A percentile compares a stretch with the other conserved stretches of the same genome.
Evolutionary conservation across 1,140 invertebrate species (phyloP).

Genomic region (Dendrolimus kikuchii): DNA sequence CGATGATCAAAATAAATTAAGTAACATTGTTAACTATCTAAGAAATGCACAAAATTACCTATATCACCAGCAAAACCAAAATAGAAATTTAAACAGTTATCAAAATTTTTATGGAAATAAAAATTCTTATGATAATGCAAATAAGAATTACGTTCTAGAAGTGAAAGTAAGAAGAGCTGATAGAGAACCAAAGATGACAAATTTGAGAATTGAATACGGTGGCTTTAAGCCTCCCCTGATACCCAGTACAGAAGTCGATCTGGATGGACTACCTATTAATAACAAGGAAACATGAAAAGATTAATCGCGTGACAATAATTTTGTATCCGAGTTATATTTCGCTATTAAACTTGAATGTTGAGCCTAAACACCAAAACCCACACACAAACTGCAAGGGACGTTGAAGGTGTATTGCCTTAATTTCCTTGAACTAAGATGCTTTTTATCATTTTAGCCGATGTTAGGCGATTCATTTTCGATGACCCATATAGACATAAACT

Average conservation of each 20-base stretch:
- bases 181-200: constrained; percentile 71
- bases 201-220: constrained; percentile 83
- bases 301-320: too few relatives aligned
- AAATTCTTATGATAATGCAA: constrained; percentile 27
- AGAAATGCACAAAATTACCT: constrained; percentile 15
- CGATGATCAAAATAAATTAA: constrained; percentile 6
- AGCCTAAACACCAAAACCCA: too few relatives aligned
- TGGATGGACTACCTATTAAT: constrained; percentile 74
- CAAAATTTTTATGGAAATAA: too few relatives aligned
- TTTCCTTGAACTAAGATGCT: too few relatives aligned
- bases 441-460: too few relatives aligned
- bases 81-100: constrained; percentile 11
- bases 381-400: too few relatives aligned
- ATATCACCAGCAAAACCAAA: constrained; percentile 37
- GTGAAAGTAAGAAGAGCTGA: constrained; percentile 60
- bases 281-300: constrained; percentile 28
- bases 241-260: constrained; percentile 86
- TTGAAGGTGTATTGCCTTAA: too few relatives aligned
- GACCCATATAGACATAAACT: too few relatives aligned
- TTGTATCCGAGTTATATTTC: too few relatives aligned
- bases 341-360: too few relatives aligned
- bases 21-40: constrained; percentile 25
- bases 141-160: constrained; percentile 34
- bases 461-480: too few relatives aligned
- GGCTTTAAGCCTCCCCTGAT: constrained; percentile 86